phyloP scores from a whole-genome alignment of 2,888 invertebrate genomes.

The Lasiommata megera region DNA sequence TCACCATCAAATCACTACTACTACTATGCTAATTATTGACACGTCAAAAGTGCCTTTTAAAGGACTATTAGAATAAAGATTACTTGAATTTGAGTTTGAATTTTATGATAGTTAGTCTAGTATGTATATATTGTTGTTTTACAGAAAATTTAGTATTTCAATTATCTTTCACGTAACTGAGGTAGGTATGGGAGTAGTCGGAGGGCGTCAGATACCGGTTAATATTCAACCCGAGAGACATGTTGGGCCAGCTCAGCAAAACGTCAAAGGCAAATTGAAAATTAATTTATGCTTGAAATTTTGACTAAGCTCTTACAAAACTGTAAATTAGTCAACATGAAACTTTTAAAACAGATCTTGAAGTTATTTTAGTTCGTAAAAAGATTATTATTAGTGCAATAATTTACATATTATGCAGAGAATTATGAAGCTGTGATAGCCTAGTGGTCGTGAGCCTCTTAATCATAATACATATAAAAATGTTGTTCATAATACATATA shows the following conservation, averaged over 20 bases:
- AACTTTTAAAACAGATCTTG: slow-evolving; percentile 14
- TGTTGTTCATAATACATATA: too few species aligned
- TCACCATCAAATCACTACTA: too few species aligned
- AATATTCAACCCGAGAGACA: slow-evolving; percentile 72
- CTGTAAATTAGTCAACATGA: slow-evolving; percentile 53
- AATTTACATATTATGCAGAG: too few species aligned
- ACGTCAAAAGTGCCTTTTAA: too few species aligned
- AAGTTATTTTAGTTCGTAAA: not conserved
- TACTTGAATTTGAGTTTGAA: too few species aligned
- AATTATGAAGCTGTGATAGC: too few species aligned
- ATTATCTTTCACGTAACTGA: slow-evolving; percentile 37
- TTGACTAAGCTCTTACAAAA: slow-evolving; percentile 58
- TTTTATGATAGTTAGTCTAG: not conserved
- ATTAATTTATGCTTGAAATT: slow-evolving; percentile 78
- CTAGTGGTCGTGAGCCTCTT: too few species aligned
- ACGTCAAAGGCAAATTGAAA: slow-evolving; percentile 81
- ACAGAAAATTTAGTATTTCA: slow-evolving; percentile 34
- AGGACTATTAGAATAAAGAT: too few species aligned
- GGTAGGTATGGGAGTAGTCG: slow-evolving; percentile 47
- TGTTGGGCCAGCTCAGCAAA: slow-evolving; percentile 73
- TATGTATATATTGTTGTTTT: not conserved
- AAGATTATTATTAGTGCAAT: too few species aligned
- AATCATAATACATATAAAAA: too few species aligned
- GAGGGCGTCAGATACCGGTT: slow-evolving; percentile 64
- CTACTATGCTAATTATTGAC: too few species aligned